Evolutionary conservation across 2,797 vertebrate genomes (phyloP).

Genomic region (Glyptemys insculpta): DNA sequence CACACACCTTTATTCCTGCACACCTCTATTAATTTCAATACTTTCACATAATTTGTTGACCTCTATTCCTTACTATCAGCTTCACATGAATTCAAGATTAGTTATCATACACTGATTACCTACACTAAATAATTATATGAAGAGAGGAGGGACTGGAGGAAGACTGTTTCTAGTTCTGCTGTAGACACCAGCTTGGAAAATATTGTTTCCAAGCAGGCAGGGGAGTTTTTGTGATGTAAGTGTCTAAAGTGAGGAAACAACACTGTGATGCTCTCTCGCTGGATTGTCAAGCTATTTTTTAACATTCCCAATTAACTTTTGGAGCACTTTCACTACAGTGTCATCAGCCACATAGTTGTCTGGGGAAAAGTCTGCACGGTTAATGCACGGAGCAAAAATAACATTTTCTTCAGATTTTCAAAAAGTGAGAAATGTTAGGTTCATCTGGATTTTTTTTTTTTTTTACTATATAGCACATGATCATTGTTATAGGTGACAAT

Average conservation of each 20-base stretch:
- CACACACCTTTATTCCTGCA: background rate
- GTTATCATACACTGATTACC: background rate
- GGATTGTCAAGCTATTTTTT: conserved; percentile 37
- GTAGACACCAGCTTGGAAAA: background rate
- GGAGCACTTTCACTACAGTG: conserved; percentile 57
- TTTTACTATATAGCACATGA: conserved; percentile 31
- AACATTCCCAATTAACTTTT: conserved; percentile 70
- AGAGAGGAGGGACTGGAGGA: background rate
- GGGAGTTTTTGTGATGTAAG: background rate
- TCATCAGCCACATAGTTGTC: conserved; percentile 48
- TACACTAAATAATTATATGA: background rate
- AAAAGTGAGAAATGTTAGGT: conserved; percentile 57
- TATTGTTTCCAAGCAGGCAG: background rate
- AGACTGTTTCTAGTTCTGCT: background rate
- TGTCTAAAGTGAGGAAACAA: conserved; percentile 4
- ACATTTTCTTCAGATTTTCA: conserved; percentile 54
- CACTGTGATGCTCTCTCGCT: background rate
- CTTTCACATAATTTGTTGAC: background rate
- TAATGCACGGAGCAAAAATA: conserved; percentile 55
- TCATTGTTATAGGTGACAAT: background rate
- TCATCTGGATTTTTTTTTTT: background rate
- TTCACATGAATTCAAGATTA: fast-evolving
- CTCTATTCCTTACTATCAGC: background rate
- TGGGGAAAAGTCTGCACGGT: conserved; percentile 51
- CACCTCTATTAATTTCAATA: background rate